Base-by-base conservation (phyloP, 2,113 vertebrate species). In the Cephalopterus ornatus region DNA sequence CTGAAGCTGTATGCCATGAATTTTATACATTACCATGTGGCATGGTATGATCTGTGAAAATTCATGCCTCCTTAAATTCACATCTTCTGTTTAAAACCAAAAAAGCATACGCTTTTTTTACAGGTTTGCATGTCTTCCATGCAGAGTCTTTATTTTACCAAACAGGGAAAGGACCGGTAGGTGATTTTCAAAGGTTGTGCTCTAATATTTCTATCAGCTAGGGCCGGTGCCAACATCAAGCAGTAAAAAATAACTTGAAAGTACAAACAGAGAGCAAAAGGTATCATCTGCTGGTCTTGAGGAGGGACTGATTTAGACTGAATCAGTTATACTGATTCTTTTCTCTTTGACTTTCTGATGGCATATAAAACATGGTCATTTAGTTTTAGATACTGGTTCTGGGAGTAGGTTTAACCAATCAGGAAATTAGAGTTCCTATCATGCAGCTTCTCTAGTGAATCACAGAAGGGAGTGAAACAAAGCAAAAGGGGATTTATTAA, bases 401-500 rank as follows among this genome's bases (percentile, higher is more conserved):
- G 61, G 80, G 80, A 94, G 30, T 3, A 28, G 65, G 24, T 53
- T 86, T 89, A 67, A 77, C 84, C 89, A 72, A 81, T 95, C 52
- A 91, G 66, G 84, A 95, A 91, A 95, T 89, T 21, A 74, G 89
- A 84, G 14, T 68, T 42, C 26, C 58, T 65, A 22, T 74, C 80
- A 44, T 28, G 16, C 56, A 79, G 4, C 68, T 96, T 79, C 58
- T 47, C 53, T n/a, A 46, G 70, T 79, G 77, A 95, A 65, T 92
- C 74, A 73, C 50, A 70, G 65, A 74, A 80, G 55, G 12, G 32
- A 33, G 41, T 79, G 66, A 95, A 95, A 95, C 61, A 85, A 82
- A 89, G 93, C 66, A 94, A 91, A 91, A 83, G 47, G 63, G 67
- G 80, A 88, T 85, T 94, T 95, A 85, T 82, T 81, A 76, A 68